Evolutionary conservation across 2,797 vertebrate genomes (phyloP), one percentile per base, ranked within the genome.

Genomic region (Babyrousa celebensis): DNA sequence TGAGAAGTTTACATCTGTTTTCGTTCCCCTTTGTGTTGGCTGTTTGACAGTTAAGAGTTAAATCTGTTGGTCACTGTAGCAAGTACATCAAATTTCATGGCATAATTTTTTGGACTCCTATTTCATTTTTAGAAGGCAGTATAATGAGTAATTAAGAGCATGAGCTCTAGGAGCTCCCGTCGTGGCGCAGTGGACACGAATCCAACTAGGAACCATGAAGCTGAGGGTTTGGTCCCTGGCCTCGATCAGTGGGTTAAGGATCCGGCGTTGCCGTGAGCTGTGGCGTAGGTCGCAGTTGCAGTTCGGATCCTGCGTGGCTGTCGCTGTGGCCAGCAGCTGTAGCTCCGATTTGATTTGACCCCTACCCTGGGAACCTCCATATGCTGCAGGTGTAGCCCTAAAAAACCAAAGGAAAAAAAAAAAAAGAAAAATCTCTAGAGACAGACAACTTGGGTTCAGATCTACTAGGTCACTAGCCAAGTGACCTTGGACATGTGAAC

Each of bases 51-150:
- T 71, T 36, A 89, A 83, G 62, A 72, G 56, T 95, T 96, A 67
- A 94, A 83, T 48, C 25, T 68, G n/a, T 79, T 85, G 63, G 54
- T 29, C 2, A 4, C 29, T 29, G 12, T 40, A 89, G 60, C 82
- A 74, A 60, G 29, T 52, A 71, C 10, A 40, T 79, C 89, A 40
- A 36, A 65, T 89, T 90, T 91, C 56, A 70, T 5, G 20, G 48
- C 29, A 48, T 74, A 80, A 75, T 40, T 71, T 89, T 74, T 65
- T 67, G 32, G 32, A 27, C 84, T 85, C 96, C 48, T 29, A 15
- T 85, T 95, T 96, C 78, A 92, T 85, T 86, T 56, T 54, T 75
- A 79, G 56, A 60, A 78, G 43, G n/a, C 63, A 62, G 52, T 52
- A 4, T 7, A 68, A 54, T 70, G 58, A 91, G 36, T 60, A 48